Conservation (phyloP, 2,888 invertebrate genomes). For the Agrotis exclamationis region DNA sequence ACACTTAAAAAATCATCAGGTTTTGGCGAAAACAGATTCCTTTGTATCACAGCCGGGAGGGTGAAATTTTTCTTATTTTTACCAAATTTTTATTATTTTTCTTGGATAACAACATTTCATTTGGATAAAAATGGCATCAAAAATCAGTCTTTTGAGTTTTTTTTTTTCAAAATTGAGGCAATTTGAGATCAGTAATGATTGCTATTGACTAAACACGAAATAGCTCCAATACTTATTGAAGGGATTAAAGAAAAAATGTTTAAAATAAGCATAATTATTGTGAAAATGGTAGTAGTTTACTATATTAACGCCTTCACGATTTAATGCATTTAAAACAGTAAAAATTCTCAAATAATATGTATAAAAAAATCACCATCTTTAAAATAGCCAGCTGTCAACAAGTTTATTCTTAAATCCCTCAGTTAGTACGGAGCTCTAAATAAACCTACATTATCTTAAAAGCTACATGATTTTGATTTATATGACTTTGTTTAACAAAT, state of each 20-base stretch:
- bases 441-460: conserved; percentile 36
- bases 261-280: no score
- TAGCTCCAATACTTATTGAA: conserved; percentile 4
- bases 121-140: conserved; percentile 67
- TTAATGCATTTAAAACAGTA: no score
- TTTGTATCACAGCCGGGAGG: conserved; percentile 50
- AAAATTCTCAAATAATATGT: no score
- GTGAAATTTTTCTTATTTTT: conserved; percentile 57
- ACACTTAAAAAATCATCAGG: background rate
- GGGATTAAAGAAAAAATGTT: conserved; percentile 24
- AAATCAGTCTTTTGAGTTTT: conserved; percentile 70
- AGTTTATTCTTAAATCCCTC: conserved; percentile 12
- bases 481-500: conserved; percentile 20
- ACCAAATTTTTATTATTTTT: conserved; percentile 48
- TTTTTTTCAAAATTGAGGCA: conserved; percentile 60
- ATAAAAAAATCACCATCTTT: no score
- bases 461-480: conserved; percentile 28
- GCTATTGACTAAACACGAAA: conserved; percentile 56
- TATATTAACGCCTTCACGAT: no score
- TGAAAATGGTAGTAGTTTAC: no score
- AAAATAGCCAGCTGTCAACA: no score
- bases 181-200: conserved; percentile 68
- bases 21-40: conserved; percentile 4
- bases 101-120: conserved; percentile 48
- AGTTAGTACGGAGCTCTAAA: conserved; percentile 17